phyloP scores from a whole-genome alignment of 1,140 invertebrate genomes.

The Temnothorax longispinosus region DNA sequence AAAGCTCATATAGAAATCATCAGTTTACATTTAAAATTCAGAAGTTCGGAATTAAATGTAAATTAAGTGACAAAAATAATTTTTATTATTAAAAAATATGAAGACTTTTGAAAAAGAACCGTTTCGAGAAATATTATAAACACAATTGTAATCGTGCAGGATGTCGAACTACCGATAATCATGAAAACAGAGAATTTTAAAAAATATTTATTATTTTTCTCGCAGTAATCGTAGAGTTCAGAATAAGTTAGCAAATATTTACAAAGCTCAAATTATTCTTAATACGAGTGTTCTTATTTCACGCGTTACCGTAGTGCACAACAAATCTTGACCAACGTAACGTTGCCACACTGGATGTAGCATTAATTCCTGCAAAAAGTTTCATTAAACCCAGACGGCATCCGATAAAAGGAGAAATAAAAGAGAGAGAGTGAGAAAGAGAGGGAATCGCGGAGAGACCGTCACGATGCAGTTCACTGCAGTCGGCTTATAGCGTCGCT shows the following conservation, averaged over 20 bases:
- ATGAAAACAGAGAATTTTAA: not conserved
- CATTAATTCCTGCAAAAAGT: constrained; percentile 50
- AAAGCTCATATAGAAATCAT: not conserved
- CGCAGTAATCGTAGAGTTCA: not conserved
- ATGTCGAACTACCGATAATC: not conserved
- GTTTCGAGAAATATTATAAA: not conserved
- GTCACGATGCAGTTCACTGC: constrained; percentile 24
- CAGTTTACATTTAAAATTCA: not conserved
- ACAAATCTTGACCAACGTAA: constrained; percentile 18
- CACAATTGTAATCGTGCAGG: too few species aligned
- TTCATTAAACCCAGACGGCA: constrained; percentile 28
- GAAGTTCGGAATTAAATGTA: not conserved
- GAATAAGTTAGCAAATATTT: not conserved
- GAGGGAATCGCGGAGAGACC: not conserved
- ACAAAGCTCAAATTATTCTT: not conserved
- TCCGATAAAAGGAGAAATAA: constrained; percentile 5
- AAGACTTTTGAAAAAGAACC: not conserved
- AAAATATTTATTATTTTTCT: not conserved
- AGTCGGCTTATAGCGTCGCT: constrained; percentile 6
- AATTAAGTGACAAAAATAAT: not conserved
- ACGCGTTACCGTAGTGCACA: not conserved
- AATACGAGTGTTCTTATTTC: not conserved
- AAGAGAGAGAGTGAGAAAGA: not conserved
- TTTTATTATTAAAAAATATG: not conserved
- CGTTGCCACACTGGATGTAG: not conserved